Evolutionary conservation across 2,797 vertebrate species (phyloP), one percentile per base, ranked within the genome.

Genomic region (Leucoraja ocellata): DNA sequence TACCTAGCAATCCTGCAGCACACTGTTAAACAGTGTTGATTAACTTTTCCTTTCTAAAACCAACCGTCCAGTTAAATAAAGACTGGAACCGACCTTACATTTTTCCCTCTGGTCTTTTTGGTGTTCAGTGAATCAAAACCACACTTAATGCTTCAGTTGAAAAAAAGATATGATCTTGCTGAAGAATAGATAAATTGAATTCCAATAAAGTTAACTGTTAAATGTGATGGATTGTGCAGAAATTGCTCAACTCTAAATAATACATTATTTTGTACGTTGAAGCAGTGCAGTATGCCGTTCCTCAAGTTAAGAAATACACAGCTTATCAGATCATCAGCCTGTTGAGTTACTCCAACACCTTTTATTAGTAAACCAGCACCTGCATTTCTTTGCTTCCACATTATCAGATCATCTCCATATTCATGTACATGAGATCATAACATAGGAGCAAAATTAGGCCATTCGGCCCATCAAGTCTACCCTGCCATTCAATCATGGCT

Each of bases 81-180:
- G 13, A 58, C 61, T 63, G 5, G 58, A 86, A 86, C 32, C 63
- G 36, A 7, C 28, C 61, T 36, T 88, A 18, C 13, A 65, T 68
- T 2, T 4, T 32, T 21, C 84, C 84, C 61, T 21, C 84, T 88
- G n/a, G 16, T 88, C 84, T 88, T 8, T 65, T 68, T 18, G 65
- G 61, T 88, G 84, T 32, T 68, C 84, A 88, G 61, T 88, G 84
- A 88, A 88, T 88, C n/a, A 68, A 63, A 88, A 88, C 32, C 1
- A 18, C n/a, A 88, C n/a, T 68, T 6, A 16, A 68, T 36, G 61
- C 84, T 68, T 88, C 61, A 88, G n/a, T 68, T 68, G 84, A 18
- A 68, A 88, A 84, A 46, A 73, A 73, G 14, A 36, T 68, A 18
- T 21, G n/a, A 18, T 88, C 61, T 46, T 68, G 84, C 61, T 68